Evolutionary conservation across 92 coral and sea anemone species (phyloP).

Genomic region (Montipora capitata): DNA sequence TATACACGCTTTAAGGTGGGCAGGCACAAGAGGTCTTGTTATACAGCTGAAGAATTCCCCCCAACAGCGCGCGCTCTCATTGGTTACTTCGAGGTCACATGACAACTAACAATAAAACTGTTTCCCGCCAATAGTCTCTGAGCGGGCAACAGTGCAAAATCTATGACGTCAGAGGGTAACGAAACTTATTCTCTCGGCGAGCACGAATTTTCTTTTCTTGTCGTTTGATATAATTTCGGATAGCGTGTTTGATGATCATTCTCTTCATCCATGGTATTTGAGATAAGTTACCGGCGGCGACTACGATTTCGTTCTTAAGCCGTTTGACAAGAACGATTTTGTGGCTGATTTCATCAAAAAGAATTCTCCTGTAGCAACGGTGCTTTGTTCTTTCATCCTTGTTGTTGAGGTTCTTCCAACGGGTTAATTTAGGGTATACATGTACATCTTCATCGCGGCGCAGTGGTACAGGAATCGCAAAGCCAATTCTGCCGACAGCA

Average conservation of each 20-base stretch:
- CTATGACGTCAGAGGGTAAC: not conserved
- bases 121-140: no score
- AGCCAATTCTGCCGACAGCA: no score
- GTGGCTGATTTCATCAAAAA: not conserved
- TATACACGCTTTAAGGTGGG: no score
- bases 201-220: not conserved
- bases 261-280: constrained; percentile 10
- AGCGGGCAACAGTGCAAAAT: no score
- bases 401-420: constrained; percentile 17
- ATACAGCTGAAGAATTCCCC: no score
- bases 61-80: no score
- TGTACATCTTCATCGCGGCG: not conserved
- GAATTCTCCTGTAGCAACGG: constrained; percentile 3
- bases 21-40: no score
- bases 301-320: not conserved
- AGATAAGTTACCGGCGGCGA: not conserved
- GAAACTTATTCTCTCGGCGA: not conserved
- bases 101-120: no score
- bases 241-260: constrained; percentile 14
- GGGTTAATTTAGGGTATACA: constrained; percentile 11
- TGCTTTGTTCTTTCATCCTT: constrained; percentile 7
- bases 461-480: not conserved
- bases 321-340: constrained; percentile 1
- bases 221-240: constrained; percentile 6
- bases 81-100: no score